Percentiles rank a stretch among this genome's conserved stretches.
Conservation (phyloP, 2,797 vertebrate species). For the Cheirogaleus major region DNA sequence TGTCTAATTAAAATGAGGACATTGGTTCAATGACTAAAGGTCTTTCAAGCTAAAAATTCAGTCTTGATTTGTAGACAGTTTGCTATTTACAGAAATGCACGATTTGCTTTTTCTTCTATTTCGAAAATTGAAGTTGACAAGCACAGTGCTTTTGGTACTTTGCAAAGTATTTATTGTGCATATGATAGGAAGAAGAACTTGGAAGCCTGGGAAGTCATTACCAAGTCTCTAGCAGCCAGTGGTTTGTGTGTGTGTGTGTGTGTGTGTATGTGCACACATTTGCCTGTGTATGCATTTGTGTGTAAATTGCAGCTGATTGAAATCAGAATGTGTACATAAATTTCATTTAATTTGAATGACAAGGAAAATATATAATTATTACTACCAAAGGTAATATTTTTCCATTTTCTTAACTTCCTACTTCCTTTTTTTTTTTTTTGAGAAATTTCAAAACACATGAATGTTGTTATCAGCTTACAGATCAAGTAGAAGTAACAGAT, state of each 20-base stretch:
- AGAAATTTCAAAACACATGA: neutral
- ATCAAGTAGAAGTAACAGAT: neutral
- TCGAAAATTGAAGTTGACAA: conserved; percentile 53
- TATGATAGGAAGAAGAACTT: neutral
- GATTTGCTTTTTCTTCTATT: conserved; percentile 28
- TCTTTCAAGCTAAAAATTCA: conserved; percentile 15
- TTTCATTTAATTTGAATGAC: conserved; percentile 5
- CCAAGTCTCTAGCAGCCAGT: neutral
- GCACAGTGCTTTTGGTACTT: conserved; percentile 24
- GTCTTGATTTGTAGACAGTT: neutral
- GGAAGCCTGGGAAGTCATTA: neutral
- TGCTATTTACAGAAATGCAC: conserved; percentile 32
- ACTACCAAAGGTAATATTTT: neutral
- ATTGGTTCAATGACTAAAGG: neutral
- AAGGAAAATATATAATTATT: neutral
- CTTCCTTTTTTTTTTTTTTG: neutral
- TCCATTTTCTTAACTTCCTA: neutral
- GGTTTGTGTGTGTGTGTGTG: neutral
- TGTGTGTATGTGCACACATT: neutral
- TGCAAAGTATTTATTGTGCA: neutral
- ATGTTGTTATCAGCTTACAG: neutral
- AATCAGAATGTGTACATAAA: neutral
- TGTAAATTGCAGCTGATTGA: neutral
- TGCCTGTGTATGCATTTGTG: neutral
- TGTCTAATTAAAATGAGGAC: neutral